Evolutionary conservation across 2,888 invertebrate genomes (phyloP), one percentile per base, ranked within the genome.

Genomic region (Andrena chrysosceles): DNA sequence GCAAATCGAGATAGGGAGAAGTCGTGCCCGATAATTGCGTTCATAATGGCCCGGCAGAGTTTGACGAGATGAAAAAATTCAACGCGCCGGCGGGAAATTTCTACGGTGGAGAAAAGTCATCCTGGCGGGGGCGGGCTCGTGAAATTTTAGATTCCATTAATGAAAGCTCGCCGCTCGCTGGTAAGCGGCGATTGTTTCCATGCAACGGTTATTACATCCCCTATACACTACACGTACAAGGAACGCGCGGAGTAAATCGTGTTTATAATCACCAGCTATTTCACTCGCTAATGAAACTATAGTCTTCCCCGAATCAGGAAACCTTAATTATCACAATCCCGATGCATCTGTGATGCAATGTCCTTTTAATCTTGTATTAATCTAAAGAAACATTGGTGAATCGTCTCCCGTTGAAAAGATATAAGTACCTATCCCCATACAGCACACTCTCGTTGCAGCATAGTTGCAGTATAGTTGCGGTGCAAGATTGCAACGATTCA

Each of bases 1-100:
- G 56, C 67, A 54, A 48, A 49, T 62, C 69, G 59, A 83, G 83
- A 73, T 80, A 54, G 76, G 72, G 66, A 83, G 76, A 83, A 83
- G 76, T 83, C 83, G 74, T 56, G 33, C 63, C 56, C 73, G 81
- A 84, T 84, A 85, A 85, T 85, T 85, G 81, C 81, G 42, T 67
- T 56, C 76, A 52, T 84, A 83, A 83, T 84, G 84, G 72, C 67
- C 49, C 63, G 69, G 56, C 33, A 52, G 48, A 81, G 72, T 48
- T 82, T 60, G 72, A 69, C 42, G 76, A 63, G 75, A 48, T 35
- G 74, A 71, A 76, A 62, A 77, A 77, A 70, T 72, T 72, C 33
- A 29, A 48, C 52, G 49, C 49, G 8, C 49, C 26, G 52, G 33
- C 56, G 56, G 56, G 29, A 60, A 68, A 76, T 52, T 72, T 69